These are phyloP conservation scores for Papilio dardanus DNA, from an alignment of 1,140 invertebrate species.

Conservation along the genomic window DNA sequence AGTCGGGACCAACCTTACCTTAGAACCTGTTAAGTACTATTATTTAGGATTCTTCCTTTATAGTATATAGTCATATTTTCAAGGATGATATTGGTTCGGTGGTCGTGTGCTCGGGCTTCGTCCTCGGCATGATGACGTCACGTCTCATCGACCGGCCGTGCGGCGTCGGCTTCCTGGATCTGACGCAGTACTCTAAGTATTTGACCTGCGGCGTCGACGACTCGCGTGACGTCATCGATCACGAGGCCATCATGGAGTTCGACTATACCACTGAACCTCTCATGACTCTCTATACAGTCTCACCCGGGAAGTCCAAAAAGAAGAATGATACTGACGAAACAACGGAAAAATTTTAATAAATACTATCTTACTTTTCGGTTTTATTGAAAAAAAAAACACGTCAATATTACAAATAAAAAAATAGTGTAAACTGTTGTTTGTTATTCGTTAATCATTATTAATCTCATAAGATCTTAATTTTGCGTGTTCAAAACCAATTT, in stretches of 20 bases:
- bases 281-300: constrained; percentile 41
- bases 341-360: neutral
- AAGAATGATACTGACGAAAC: neutral
- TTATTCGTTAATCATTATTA: too few species aligned
- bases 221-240: constrained; percentile 64
- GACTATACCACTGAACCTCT: constrained; percentile 46
- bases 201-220: constrained; percentile 69
- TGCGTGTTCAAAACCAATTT: too few species aligned
- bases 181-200: constrained; percentile 62
- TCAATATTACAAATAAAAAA: neutral
- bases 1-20: too few species aligned
- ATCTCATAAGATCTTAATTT: too few species aligned
- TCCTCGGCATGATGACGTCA: constrained; percentile 69
- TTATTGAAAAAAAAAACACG: neutral
- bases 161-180: constrained; percentile 64
- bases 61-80: constrained; percentile 29
- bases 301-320: constrained; percentile 37
- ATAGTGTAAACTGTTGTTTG: neutral
- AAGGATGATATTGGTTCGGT: constrained; percentile 69
- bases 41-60: neutral
- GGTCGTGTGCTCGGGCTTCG: constrained; percentile 63
- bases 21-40: neutral
- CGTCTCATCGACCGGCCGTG: constrained; percentile 68
- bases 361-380: too few species aligned
- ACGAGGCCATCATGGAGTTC: constrained; percentile 53